Evolutionary conservation across 2,888 invertebrate species (phyloP).

Genomic region (Parelbella ahira): DNA sequence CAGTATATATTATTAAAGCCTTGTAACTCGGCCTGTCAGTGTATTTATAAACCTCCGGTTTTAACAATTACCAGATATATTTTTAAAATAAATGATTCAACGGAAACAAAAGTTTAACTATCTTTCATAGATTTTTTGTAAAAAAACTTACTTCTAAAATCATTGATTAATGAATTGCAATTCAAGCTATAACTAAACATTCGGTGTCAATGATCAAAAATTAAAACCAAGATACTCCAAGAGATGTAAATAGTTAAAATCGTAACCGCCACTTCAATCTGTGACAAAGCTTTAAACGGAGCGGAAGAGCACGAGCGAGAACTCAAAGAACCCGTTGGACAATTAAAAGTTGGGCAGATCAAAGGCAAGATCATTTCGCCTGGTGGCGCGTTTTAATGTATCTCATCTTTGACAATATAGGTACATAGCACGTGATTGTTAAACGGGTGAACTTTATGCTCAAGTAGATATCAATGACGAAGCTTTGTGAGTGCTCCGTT

Average conservation of each 20-base stretch:
- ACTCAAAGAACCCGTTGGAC: constrained; percentile 50
- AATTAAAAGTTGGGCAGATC: constrained; percentile 61
- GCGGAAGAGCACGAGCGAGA: constrained; percentile 39
- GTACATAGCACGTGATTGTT: not conserved
- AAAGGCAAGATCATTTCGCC: constrained; percentile 52
- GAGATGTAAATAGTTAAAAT: constrained; percentile 16
- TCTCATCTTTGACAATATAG: constrained; percentile 18
- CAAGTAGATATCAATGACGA: not conserved
- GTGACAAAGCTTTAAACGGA: constrained; percentile 25
- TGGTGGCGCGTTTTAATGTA: constrained; percentile 42
- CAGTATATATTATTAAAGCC: too few species aligned
- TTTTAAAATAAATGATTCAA: too few species aligned
- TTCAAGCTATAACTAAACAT: not conserved
- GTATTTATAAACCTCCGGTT: too few species aligned
- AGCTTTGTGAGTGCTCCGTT: too few species aligned
- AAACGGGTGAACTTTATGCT: not conserved
- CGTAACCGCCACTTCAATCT: not conserved
- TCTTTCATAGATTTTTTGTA: too few species aligned
- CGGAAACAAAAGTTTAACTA: too few species aligned
- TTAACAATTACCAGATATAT: too few species aligned
- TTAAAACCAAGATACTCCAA: not conserved
- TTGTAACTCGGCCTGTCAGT: too few species aligned
- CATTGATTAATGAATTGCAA: too few species aligned
- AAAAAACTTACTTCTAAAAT: too few species aligned
- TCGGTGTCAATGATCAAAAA: constrained; percentile 3